These are phyloP conservation scores for Drosophila dives DNA, from an alignment of 2,888 invertebrate species.

Conservation along the genomic window DNA sequence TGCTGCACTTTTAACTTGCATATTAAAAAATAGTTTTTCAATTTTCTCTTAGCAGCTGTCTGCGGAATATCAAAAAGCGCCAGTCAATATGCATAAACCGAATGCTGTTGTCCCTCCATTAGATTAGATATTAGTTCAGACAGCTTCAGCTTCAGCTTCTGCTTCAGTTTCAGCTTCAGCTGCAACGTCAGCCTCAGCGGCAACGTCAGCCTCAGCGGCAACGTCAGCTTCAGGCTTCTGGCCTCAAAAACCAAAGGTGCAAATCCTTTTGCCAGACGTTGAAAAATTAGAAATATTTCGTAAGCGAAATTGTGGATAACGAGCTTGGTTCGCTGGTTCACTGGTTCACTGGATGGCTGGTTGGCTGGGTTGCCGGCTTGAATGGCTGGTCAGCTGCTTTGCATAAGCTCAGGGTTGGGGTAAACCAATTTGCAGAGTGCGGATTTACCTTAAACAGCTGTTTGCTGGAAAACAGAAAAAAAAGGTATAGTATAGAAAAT, in stretches of 20 bases:
- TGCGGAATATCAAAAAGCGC: slow-evolving; percentile 69
- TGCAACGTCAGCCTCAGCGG: not conserved
- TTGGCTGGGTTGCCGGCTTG: slow-evolving; percentile 2
- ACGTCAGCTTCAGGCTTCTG: slow-evolving; percentile 5
- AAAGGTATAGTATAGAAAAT: not conserved
- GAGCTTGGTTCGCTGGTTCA: slow-evolving; percentile 14
- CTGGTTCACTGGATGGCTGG: not conserved
- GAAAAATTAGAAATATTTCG: slow-evolving; percentile 76
- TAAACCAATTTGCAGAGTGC: slow-evolving; percentile 43
- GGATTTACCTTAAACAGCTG: slow-evolving; percentile 53
- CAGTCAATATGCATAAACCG: slow-evolving; percentile 76
- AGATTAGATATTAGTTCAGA: slow-evolving; percentile 73
- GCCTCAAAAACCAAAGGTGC: slow-evolving; percentile 31
- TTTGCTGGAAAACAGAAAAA: slow-evolving; percentile 14
- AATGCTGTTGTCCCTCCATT: slow-evolving; percentile 67
- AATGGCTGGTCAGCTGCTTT: slow-evolving; percentile 68
- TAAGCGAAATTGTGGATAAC: slow-evolving; percentile 51
- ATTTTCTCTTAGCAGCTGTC: slow-evolving; percentile 59
- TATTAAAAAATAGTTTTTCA: slow-evolving; percentile 74
- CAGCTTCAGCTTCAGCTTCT: slow-evolving; percentile 42
- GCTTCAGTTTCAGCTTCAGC: slow-evolving; percentile 35
- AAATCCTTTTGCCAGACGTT: slow-evolving; percentile 67
- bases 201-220: not conserved
- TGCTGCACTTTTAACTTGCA: slow-evolving; percentile 48
- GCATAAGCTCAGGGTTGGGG: slow-evolving; percentile 64